Evolutionary conservation across 2,113 vertebrate species (phyloP).

Genomic region (Podocnemis expansa): DNA sequence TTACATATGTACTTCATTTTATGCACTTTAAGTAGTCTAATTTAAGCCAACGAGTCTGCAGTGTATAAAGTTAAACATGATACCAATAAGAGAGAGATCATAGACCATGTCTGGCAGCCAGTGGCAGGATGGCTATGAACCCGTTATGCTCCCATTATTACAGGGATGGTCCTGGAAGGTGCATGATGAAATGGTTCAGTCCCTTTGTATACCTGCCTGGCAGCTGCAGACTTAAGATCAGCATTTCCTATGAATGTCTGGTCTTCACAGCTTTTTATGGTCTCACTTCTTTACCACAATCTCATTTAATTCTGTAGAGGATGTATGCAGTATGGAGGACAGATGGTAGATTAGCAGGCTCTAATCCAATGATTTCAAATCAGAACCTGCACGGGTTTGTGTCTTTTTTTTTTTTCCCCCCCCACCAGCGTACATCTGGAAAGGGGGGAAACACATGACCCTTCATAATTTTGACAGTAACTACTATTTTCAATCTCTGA

Average conservation of each 20-base stretch:
- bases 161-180: neutral
- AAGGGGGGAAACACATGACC: neutral
- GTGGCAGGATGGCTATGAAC: neutral
- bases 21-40: neutral
- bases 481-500: neutral
- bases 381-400: neutral
- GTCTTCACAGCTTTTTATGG: neutral
- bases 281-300: neutral
- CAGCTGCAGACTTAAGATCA: neutral
- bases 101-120: neutral
- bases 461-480: neutral
- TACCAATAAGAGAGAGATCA: neutral
- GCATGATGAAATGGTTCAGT: neutral
- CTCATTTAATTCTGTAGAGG: neutral
- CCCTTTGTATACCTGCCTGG: neutral
- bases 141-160: neutral
- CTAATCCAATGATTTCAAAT: neutral
- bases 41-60: rapidly evolving
- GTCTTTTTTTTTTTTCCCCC: neutral
- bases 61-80: rapidly evolving
- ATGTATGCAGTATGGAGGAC: neutral
- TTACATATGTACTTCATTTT: rapidly evolving
- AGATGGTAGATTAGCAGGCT: neutral
- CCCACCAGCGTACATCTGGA: neutral
- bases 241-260: neutral